These are phyloP conservation scores for Macrobrachium rosenbergii DNA, from an alignment of 1,140 invertebrate species.

Conservation along the genomic window DNA sequence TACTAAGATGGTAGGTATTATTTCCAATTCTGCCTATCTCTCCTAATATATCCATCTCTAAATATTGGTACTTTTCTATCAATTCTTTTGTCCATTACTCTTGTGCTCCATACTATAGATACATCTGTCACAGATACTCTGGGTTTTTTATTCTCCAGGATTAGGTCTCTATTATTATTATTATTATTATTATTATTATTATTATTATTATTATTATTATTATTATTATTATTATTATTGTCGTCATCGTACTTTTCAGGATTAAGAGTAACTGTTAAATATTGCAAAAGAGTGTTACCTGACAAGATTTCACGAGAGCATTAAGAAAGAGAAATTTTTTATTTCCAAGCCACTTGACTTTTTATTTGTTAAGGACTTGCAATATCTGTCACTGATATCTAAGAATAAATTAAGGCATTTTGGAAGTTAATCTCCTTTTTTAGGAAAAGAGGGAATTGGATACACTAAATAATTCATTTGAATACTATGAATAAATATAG, in stretches of 20 bases:
- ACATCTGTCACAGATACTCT: constrained; percentile 9
- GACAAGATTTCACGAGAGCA: no score
- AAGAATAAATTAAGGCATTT: no score
- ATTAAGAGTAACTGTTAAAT: neutral
- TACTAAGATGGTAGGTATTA: neutral
- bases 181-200: constrained; percentile 18
- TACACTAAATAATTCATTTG: no score
- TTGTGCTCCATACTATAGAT: neutral
- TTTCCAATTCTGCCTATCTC: no score
- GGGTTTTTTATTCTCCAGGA: constrained; percentile 3
- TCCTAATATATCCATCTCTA: no score
- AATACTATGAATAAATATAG: no score
- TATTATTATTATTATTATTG: constrained; percentile 9
- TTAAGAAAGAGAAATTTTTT: no score
- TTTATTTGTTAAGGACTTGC: no score
- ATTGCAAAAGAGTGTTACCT: neutral
- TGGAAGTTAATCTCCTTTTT: no score
- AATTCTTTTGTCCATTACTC: neutral
- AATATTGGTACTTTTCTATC: neutral
- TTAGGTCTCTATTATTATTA: neutral
- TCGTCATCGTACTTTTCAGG: neutral
- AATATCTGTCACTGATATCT: no score
- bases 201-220: constrained; percentile 21
- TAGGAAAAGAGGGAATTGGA: no score
- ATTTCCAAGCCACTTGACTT: no score